Evolutionary conservation across 2,113 vertebrate genomes (phyloP), one percentile per base, ranked within the genome.

Genomic region (Hyaena hyaena): DNA sequence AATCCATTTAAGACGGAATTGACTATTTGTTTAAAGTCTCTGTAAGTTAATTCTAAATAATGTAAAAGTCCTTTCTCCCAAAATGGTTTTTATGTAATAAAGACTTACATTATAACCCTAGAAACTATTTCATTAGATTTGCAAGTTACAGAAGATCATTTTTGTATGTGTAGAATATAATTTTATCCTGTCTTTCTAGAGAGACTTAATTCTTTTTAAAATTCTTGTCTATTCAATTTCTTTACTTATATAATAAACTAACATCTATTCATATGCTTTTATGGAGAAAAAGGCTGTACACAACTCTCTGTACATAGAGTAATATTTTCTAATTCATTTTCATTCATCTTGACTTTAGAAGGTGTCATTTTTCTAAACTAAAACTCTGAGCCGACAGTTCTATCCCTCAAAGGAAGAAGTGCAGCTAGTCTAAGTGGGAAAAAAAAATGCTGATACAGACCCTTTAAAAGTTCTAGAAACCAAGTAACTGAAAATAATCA

Each of bases 11-110:
- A 97, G 21, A 95, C 93, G 39, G 15, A 98, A 96, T 0, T 91
- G 65, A 98, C 96, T 90, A 87, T 33, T 96, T 92, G 39, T 58
- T 95, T 96, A 86, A 97, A 85, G 79, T 35, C 6, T 90, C 89
- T 69, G 61, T 61, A 96, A 97, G 97, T 94, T 76, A 96, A 89
- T 96, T 88, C 15, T 58, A 96, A 97, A 95, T 84, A 95, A 96
- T 84, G 4, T 7, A 85, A 96, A 53, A 91, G 19, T 94, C 93
- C 10, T 83, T 82, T 82, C n/a, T 17, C 90, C 17, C 45, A 31
- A 96, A 92, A 95, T n/a, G 14, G 53, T 77, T 93, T 15, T 73
- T 90, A 35, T 88, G 91, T 93, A 94, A 33, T 12, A 93, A 80
- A 68, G 26, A 93, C 5, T 95, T 81, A 26, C 5, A 53, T 88